Conservation (phyloP, 2,113 vertebrate species). For the Tylochromis polylepis region DNA sequence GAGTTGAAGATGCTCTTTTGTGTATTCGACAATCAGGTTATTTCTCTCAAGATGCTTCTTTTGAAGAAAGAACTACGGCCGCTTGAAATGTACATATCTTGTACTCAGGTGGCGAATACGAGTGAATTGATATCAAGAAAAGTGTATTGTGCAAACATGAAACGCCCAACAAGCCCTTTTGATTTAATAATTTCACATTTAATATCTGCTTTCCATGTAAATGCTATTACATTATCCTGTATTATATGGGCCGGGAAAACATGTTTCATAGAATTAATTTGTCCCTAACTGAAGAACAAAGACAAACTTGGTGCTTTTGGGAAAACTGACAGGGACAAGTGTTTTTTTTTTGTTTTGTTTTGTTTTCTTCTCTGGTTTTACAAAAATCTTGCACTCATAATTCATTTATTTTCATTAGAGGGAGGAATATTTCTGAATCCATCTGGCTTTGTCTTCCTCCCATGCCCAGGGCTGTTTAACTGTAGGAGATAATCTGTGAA, state of each 20-base stretch:
- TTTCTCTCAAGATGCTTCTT: background rate
- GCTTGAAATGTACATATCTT: background rate
- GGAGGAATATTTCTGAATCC: background rate
- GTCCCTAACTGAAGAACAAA: slow-evolving; percentile 21
- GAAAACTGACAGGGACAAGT: slow-evolving; percentile 1
- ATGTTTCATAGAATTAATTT: background rate
- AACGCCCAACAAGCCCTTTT: background rate
- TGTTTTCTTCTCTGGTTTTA: background rate
- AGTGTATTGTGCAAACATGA: background rate
- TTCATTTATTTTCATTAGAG: background rate
- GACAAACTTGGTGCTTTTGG: slow-evolving; percentile 28
- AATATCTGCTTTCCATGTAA: background rate
- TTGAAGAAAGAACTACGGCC: background rate
- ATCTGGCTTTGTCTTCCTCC: background rate
- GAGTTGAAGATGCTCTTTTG: background rate
- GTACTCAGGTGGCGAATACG: background rate
- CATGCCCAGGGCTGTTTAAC: slow-evolving; percentile 36
- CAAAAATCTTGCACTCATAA: background rate
- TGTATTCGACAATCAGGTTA: slow-evolving; percentile 44
- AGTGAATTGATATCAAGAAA: background rate
- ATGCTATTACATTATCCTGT: background rate
- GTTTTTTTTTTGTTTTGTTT: background rate
- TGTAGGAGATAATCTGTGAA: slow-evolving; percentile 7
- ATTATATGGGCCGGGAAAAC: background rate
- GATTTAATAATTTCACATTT: background rate